These are phyloP conservation scores for Lethocerus indicus DNA, from an alignment of 1,140 invertebrate species.

Conservation along the genomic window DNA sequence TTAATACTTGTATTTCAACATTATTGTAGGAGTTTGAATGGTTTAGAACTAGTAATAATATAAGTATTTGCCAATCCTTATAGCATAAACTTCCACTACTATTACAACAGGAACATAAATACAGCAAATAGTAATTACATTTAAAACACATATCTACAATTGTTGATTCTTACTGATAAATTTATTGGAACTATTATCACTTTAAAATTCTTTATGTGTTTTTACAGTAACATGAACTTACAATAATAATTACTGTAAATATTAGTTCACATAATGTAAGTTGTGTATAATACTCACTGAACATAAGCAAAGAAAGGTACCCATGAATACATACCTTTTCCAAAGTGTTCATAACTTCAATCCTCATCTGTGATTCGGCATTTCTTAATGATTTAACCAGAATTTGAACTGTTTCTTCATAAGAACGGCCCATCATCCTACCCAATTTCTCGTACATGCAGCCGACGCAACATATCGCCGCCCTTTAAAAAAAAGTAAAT, in stretches of 20 bases:
- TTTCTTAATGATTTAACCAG: slow-evolving; percentile 81
- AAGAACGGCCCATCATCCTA: slow-evolving; percentile 94
- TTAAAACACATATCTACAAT: too few species aligned
- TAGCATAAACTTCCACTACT: too few species aligned
- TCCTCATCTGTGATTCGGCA: slow-evolving; percentile 87
- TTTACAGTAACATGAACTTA: slow-evolving; percentile 2
- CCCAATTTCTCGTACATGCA: slow-evolving; percentile 96
- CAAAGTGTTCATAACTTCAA: slow-evolving; percentile 92
- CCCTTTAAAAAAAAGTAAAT: slow-evolving; percentile 35
- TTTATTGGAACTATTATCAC: not conserved
- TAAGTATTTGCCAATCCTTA: too few species aligned
- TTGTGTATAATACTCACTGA: too few species aligned
- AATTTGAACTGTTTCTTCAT: slow-evolving; percentile 92
- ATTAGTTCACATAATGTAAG: too few species aligned
- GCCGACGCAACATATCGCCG: slow-evolving; percentile 90
- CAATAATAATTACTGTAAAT: slow-evolving; percentile 6
- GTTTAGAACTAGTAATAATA: too few species aligned
- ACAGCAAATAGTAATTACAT: too few species aligned
- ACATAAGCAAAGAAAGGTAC: too few species aligned
- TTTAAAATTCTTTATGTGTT: not conserved
- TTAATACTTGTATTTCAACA: too few species aligned
- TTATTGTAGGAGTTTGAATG: too few species aligned
- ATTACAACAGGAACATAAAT: too few species aligned
- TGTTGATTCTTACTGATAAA: too few species aligned
- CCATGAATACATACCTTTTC: slow-evolving; percentile 44